Evolutionary conservation across 2,797 vertebrate genomes (phyloP), one percentile per base, ranked within the genome.

Genomic region (Sarcophilus harrisii): DNA sequence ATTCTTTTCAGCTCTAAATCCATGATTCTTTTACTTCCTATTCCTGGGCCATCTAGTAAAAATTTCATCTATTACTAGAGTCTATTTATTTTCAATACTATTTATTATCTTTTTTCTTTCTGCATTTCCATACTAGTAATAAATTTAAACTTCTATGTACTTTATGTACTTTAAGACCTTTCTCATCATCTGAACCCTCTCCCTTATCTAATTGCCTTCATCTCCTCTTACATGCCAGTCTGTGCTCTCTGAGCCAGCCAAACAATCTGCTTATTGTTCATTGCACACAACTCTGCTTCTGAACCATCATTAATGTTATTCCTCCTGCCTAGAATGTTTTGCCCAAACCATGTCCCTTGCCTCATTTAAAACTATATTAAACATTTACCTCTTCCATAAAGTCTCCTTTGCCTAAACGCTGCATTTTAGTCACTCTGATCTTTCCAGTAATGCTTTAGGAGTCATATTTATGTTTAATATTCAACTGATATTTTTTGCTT

Each of bases 251-350:
- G 21, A 29, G 91, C 21, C 60, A 73, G 38, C n/a, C 73, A 87
- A 87, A 87, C 73, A 87, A 87, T 87, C 24, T 87, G 73, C 73
- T 87, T 87, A 87, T 87, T 87, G 73, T 87, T 87, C 38, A 12
- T 87, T 27, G 73, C 2, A 87, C 9, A 87, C 73, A 87, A 49
- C 38, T 87, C 73, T 49, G 73, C 73, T 38, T 87, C 73, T 87
- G 38, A 87, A 87, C 73, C 21, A 87, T 87, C 73, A 87, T 87
- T 87, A 87, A 87, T 87, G 21, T 87, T 87, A 87, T 87, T 87
- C 73, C 73, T 87, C 38, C 21, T 45, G 73, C 73, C 38, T 81
- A 45, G 73, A 81, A 81, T 87, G 38, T 24, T 87, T 87, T 87
- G 24, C 24, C 24, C 73, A 87, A 87, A 87, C 73, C 38, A 87